Base-by-base conservation (phyloP, 2,797 vertebrate genomes). In the Cetoscarus ocellatus region DNA sequence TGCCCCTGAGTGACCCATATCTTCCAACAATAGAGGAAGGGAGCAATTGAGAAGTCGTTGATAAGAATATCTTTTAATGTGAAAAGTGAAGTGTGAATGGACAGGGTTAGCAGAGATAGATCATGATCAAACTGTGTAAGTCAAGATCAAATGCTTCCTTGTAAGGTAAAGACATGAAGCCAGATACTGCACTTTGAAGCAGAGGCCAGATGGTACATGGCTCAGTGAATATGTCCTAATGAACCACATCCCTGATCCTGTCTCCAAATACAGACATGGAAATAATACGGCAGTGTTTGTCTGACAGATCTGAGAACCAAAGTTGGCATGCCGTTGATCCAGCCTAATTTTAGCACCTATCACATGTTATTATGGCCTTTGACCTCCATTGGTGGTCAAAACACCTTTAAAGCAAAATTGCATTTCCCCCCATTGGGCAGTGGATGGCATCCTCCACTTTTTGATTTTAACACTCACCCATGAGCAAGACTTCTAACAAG, bases 1-100 rank as follows among this genome's bases (percentile, higher is more conserved):
- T 78, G 91, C 61, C 90, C 88, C 55, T 10, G 74, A 39, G 75
- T 82, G 84, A 92, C 87, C 90, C 80, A 55, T 8, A 62, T 91
- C 88, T 82, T 90, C n/a, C n/a, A n/a, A n/a, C 79, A 60, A 55
- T 43, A 53, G 62, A 67, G 73, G 59, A 34, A 42, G 38, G 38
- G 60, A 61, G 42, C 19, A 58, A 47, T 55, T 8, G 17, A 71
- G 13, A 18, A 64, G n/a, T 52, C 42, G 38, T 64, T 43, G 34
- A 73, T 51, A 61, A 50, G 13, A 58, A 38, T 75, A 61, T 63
- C 12, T 67, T 79, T 85, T 58, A 45, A 73, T 82, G 27, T 27
- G 27, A 27, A 27, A 27, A 27, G n/a, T n/a, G n/a, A n/a, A n/a
- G 27, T 27, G 4, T 27, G 27, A 59, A 51, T n/a, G 10, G 48